Base-by-base conservation (phyloP, 1,140 invertebrate genomes). In the Epicauta chinensis region DNA sequence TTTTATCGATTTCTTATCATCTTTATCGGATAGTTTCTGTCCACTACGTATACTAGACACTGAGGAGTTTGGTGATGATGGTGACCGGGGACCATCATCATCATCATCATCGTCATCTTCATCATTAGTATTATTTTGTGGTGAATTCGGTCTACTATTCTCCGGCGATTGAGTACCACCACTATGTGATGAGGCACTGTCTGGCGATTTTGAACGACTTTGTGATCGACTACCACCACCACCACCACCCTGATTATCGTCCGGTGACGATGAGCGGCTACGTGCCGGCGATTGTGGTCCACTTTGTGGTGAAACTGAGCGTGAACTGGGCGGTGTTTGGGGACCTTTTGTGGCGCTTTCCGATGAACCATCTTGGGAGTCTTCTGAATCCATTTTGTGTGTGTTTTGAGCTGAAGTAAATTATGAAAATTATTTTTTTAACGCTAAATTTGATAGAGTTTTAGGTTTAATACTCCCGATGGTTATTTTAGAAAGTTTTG, bases 321-420 rank as follows among this genome's bases (percentile, higher is more conserved):
- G 34, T 16, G 51, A 44, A 42, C 55, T 38, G 13, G 16, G 17
- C 9, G 56, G 54, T 23, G 51, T 60, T 2, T 39, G 51, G 32
- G 54, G 53, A 16, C 46, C 55, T 54, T 58, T 51, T 49, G 36
- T 58, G 11, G 62, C 64, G 46, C 58, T 62, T 39, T 68, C 62
- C n/a, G 67, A 68, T 15, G 68, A 69, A 46, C 66, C 67, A 53
- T 34, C 32, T 34, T 60, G 56, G 31, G 66, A 68, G 40, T 66
- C 61, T 30, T 68, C 68, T 5, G 66, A 68, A 51, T 71, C 67
- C 68, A 71, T 67, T 49, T 49, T 49, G 40, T 31, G 3, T 35
- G 31, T 49, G 45, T 23, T 12, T 39, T 39, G 32, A 23, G 16
- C 46, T 49, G 38, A 2, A 11, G 12, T 9, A 11, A 34, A n/a